These are phyloP conservation scores for Cuniculus paca DNA, from an alignment of 2,797 vertebrate species.

Conservation along the genomic window DNA sequence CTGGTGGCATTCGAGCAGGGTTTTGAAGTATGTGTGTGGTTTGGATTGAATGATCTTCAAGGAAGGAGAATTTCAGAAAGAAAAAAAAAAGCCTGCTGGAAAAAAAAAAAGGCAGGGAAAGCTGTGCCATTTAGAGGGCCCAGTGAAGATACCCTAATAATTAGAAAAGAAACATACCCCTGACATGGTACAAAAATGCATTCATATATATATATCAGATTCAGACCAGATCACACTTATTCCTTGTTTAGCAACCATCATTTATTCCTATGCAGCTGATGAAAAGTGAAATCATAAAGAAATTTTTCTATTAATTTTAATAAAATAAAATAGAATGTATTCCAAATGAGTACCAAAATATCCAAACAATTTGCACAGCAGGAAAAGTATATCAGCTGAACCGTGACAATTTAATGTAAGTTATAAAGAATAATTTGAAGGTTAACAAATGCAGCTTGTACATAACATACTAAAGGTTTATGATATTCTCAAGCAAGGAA, in stretches of 20 bases:
- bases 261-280: background rate
- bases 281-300: background rate
- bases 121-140: background rate
- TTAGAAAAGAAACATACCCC: background rate
- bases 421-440: slow-evolving; percentile 18
- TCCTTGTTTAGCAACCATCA: background rate
- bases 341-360: background rate
- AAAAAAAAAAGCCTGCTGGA: background rate
- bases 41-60: background rate
- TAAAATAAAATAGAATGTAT: background rate
- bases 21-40: background rate
- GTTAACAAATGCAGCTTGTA: background rate
- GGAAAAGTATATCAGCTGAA: background rate
- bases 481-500: background rate
- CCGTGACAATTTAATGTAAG: background rate
- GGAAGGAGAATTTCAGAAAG: background rate
- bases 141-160: background rate
- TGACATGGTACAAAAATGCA: background rate
- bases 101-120: background rate
- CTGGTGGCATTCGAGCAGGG: background rate
- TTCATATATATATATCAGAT: background rate
- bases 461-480: background rate
- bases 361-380: background rate
- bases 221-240: background rate
- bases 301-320: slow-evolving; percentile 5